Evolutionary conservation across 2,797 vertebrate genomes (phyloP).

Genomic region (Urosaurus nigricauda): DNA sequence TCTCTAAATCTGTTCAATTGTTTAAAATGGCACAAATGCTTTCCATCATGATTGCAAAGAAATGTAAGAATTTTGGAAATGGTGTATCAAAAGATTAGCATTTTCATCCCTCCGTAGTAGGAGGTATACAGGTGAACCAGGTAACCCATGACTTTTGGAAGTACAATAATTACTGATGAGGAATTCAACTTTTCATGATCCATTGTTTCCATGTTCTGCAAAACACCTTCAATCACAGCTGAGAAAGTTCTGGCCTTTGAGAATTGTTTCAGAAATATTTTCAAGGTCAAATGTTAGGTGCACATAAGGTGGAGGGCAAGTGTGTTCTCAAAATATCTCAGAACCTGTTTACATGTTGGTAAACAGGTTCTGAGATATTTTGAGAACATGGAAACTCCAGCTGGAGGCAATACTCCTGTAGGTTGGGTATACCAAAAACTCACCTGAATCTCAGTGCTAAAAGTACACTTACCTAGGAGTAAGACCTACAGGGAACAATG

Average conservation of each 20-base stretch:
- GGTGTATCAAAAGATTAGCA: background rate
- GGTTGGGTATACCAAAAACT: background rate
- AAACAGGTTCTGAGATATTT: too few species aligned
- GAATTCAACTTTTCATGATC: conserved; percentile 3
- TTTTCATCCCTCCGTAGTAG: background rate
- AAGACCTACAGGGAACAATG: background rate
- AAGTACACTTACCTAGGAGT: background rate
- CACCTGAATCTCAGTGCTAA: background rate
- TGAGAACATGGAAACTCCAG: background rate
- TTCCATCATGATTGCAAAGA: background rate
- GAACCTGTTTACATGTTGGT: conserved; percentile 4
- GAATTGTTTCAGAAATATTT: conserved; percentile 28
- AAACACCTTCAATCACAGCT: conserved; percentile 1
- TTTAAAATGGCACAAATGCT: background rate
- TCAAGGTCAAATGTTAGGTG: conserved; percentile 8
- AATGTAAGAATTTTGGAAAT: background rate
- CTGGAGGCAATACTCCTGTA: background rate
- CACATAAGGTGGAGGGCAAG: background rate
- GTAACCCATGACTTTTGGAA: background rate
- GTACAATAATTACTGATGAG: background rate
- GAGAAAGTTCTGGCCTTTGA: conserved; percentile 19
- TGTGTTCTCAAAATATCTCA: conserved; percentile 30
- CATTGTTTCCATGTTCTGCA: conserved; percentile 19
- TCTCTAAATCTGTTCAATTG: too few species aligned
- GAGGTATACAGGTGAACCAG: background rate